A percentile compares a stretch with the other conserved stretches of the same genome.
These are phyloP conservation scores for Micrasema longulum DNA, from an alignment of 1,140 invertebrate genomes.

Conservation along the genomic window DNA sequence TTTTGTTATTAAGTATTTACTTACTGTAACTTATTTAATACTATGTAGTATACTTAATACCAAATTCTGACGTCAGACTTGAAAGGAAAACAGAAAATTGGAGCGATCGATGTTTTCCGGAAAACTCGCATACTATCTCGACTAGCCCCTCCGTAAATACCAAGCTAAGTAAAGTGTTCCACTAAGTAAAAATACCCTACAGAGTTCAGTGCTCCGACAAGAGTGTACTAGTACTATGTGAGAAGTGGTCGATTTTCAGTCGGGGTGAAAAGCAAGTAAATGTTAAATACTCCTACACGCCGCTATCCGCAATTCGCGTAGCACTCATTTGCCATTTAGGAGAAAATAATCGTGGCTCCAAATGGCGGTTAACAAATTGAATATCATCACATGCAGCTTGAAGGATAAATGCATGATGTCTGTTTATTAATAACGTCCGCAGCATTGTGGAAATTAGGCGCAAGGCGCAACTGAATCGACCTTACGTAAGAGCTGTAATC, in stretches of 20 bases:
- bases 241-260: neutral
- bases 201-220: conserved; percentile 8
- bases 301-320: neutral
- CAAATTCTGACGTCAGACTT: no score
- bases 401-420: no score
- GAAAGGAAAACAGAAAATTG: neutral
- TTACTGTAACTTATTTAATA: no score
- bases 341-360: no score
- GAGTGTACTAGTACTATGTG: neutral
- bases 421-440: no score
- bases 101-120: conserved; percentile 19
- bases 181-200: neutral
- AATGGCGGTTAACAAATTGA: no score
- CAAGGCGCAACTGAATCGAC: conserved; percentile 13
- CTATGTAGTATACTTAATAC: no score
- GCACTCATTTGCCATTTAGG: neutral
- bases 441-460: no score
- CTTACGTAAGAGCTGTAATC: conserved; percentile 40
- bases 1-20: no score
- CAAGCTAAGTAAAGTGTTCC: neutral
- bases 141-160: neutral
- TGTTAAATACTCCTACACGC: neutral
- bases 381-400: no score
- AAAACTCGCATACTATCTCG: neutral
- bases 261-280: no score